Conservation (phyloP, 1,140 invertebrate genomes). For the Globodera rostochiensis region DNA sequence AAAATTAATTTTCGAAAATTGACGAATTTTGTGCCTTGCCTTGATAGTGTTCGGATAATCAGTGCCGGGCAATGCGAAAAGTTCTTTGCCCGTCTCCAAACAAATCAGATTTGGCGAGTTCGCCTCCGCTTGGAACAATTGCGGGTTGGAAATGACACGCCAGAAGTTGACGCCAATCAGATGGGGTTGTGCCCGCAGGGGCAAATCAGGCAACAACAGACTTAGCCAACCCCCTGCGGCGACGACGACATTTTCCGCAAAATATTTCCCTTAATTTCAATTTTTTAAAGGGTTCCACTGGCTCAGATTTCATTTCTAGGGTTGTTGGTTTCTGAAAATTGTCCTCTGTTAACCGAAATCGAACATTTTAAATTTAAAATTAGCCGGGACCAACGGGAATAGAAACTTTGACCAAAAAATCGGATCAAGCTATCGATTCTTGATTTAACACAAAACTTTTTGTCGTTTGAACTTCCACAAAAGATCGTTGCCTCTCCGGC, state of each 20-base stretch:
- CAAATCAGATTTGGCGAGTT: conserved; percentile 51
- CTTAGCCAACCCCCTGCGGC: conserved; percentile 51
- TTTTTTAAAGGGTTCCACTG: too few relatives aligned
- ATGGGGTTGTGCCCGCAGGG: conserved; percentile 35
- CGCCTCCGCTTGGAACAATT: conserved; percentile 38
- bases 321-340: too few relatives aligned
- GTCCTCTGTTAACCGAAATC: too few relatives aligned
- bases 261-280: conserved; percentile 7
- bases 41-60: conserved; percentile 53
- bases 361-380: not conserved
- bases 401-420: not conserved
- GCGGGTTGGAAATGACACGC: conserved; percentile 34
- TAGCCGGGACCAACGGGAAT: too few relatives aligned
- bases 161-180: conserved; percentile 50
- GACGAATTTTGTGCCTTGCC: conserved; percentile 44
- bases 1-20: too few relatives aligned
- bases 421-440: not conserved
- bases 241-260: conserved; percentile 39
- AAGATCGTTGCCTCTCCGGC: not conserved
- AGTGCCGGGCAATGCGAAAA: conserved; percentile 50
- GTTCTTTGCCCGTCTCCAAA: conserved; percentile 40
- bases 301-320: too few relatives aligned
- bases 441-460: conserved; percentile 9
- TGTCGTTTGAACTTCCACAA: conserved; percentile 21
- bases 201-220: conserved; percentile 44